These are phyloP conservation scores for Eilema caniola DNA, from an alignment of 2,888 invertebrate species.

Conservation along the genomic window DNA sequence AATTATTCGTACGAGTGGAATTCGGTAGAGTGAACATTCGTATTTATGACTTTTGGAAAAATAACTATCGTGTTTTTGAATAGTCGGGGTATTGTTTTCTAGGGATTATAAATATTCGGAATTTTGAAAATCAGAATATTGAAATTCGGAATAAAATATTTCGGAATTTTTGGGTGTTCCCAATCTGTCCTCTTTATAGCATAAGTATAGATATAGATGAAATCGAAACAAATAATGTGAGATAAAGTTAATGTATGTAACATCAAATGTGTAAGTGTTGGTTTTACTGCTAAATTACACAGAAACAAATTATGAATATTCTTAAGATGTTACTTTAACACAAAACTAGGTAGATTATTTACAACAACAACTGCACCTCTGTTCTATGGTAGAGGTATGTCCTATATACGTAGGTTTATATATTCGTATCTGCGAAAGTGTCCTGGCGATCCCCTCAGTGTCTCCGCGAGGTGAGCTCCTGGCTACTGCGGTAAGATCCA, in stretches of 20 bases:
- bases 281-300: neutral
- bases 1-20: too few relatives aligned
- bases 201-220: too few relatives aligned
- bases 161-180: too few relatives aligned
- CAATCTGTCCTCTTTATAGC: too few relatives aligned
- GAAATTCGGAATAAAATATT: too few relatives aligned
- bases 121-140: too few relatives aligned
- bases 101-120: too few relatives aligned
- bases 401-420: slow-evolving; percentile 9
- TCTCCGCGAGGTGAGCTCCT: slow-evolving; percentile 41
- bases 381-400: slow-evolving; percentile 30
- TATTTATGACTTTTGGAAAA: too few relatives aligned
- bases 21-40: too few relatives aligned
- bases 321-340: neutral
- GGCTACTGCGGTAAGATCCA: slow-evolving; percentile 53
- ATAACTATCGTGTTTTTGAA: too few relatives aligned
- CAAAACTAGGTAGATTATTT: neutral
- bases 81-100: too few relatives aligned
- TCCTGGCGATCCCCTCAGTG: slow-evolving; percentile 26
- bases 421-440: slow-evolving; percentile 1
- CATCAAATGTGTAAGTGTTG: neutral
- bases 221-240: neutral
- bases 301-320: neutral
- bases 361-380: neutral
- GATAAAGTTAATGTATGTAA: neutral